Evolutionary conservation across 2,113 vertebrate species (phyloP), one percentile per base, ranked within the genome.

Genomic region (Pseudonaja textilis): DNA sequence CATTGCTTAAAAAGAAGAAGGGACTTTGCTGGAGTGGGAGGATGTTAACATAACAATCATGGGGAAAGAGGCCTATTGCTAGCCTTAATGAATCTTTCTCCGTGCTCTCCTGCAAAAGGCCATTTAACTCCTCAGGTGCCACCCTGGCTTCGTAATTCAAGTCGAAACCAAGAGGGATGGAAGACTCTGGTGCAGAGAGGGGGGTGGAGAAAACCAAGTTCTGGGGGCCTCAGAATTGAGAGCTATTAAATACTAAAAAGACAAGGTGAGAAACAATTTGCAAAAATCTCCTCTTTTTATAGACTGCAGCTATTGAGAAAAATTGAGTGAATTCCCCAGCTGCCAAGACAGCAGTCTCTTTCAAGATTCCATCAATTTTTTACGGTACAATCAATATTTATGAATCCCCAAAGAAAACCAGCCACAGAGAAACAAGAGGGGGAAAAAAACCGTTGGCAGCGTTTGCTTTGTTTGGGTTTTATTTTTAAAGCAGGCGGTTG

Each of bases 331-430:
- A 98, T 98, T 98, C 98, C 98, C 98, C 95, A 97, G 98, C 97
- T 98, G 96, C 97, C 97, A 94, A 96, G 94, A 97, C 96, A 97
- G 97, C 97, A 98, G 98, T 98, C 98, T 98, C 97, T 98, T 98
- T 98, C 98, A 98, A 98, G 98, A 98, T 98, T 98, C 98, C 98
- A 98, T 98, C 98, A 98, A 98, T 99, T 98, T 98, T 99, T 99
- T 99, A 98, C 98, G 98, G 98, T 98, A 98, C 98, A 97, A 99
- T 99, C 99, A 99, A 99, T 99, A 99, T 99, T 99, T 99, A 99
- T 99, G 98, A 99, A 99, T 98, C 99, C 98, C 98, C 92, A 96
- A 98, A 99, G 99, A 99, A 98, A 98, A 98, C 98, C 97, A 59
- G 97, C 98, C 98, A 97, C 98, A 98, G 98, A 98, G 97, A 98